Conservation (phyloP, 2,113 vertebrate genomes). For the Erythrocercus mccallii region DNA sequence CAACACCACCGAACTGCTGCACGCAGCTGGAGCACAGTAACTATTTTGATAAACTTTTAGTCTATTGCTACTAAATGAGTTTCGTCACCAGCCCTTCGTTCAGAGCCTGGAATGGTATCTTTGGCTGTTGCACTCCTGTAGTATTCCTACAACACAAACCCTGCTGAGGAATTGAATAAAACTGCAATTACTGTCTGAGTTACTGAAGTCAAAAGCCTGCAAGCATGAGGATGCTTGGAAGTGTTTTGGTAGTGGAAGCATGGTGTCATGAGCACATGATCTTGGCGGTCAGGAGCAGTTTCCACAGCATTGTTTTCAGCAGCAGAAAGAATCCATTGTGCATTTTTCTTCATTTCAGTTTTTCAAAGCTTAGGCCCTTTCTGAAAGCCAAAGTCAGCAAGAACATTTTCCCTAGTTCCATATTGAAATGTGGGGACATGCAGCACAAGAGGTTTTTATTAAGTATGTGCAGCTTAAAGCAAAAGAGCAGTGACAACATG, state of each 20-base stretch:
- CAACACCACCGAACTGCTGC: conserved; percentile 32
- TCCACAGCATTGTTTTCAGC: neutral
- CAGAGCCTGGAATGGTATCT: conserved; percentile 35
- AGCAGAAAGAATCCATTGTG: conserved; percentile 38
- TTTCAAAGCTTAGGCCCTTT: neutral
- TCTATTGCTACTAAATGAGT: conserved; percentile 67
- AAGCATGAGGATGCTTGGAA: neutral
- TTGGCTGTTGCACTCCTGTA: conserved; percentile 24
- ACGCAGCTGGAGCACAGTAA: conserved; percentile 50
- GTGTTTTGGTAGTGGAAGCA: neutral
- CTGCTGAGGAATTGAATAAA: conserved; percentile 24
- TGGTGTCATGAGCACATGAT: neutral
- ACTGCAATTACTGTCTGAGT: conserved; percentile 4
- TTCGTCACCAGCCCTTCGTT: conserved; percentile 39
- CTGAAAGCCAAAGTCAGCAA: neutral
- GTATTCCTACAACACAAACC: conserved; percentile 22
- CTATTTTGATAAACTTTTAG: conserved; percentile 71
- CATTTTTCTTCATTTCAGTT: neutral
- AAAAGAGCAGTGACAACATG: neutral
- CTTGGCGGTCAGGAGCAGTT: neutral
- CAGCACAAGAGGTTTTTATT: neutral
- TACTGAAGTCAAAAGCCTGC: neutral
- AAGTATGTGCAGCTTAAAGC: neutral
- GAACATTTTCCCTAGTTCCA: neutral
- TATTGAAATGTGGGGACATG: neutral